phyloP scores from a whole-genome alignment of 1,140 invertebrate species.

The Drosophila paulistorum region DNA sequence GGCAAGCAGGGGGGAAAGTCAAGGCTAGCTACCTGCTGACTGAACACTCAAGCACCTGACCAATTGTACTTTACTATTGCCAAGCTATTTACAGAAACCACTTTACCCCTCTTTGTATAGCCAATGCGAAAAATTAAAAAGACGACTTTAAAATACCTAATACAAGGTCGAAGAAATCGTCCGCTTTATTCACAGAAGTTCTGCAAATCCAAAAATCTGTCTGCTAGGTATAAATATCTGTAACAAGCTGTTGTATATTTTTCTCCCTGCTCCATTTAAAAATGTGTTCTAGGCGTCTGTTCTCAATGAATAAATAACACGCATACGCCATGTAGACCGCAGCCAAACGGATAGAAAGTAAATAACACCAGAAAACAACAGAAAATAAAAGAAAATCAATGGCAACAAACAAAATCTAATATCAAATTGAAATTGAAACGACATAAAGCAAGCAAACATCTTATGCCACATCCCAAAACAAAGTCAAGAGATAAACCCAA shows the following conservation, averaged over 20 bases:
- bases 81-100: conserved; percentile 32
- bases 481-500: conserved; percentile 32
- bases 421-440: conserved; percentile 68
- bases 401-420: conserved; percentile 47
- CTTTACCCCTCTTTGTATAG: conserved; percentile 5
- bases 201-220: not conserved
- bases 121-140: not conserved
- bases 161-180: not conserved
- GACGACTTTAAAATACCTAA: not conserved
- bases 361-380: conserved; percentile 38
- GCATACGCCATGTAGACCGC: not conserved
- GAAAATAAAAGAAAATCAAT: conserved; percentile 49
- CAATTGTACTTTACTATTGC: conserved; percentile 21
- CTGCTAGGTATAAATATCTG: not conserved
- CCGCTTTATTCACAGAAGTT: no score
- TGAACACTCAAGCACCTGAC: conserved; percentile 22
- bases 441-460: conserved; percentile 28
- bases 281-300: conserved; percentile 23
- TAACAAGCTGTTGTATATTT: not conserved
- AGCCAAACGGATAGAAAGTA: conserved; percentile 15
- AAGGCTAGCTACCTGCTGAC: conserved; percentile 24
- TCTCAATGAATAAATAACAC: conserved; percentile 64
- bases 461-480: not conserved
- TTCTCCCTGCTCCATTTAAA: conserved; percentile 14
- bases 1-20: not conserved